These are phyloP conservation scores for Trichogramma pretiosum DNA, from an alignment of 1,140 invertebrate genomes.

Conservation along the genomic window DNA sequence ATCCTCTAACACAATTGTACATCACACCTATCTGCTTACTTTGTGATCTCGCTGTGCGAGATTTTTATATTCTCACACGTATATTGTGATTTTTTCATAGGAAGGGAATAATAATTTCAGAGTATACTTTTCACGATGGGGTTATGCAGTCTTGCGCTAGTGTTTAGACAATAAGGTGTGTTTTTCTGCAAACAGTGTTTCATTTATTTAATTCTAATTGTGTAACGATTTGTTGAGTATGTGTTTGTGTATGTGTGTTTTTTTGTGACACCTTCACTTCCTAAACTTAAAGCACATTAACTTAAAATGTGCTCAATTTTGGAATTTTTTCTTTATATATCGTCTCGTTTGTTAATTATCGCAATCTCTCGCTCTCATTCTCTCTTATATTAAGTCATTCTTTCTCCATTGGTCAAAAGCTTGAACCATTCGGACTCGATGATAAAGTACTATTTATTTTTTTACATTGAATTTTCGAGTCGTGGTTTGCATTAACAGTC, in stretches of 20 bases:
- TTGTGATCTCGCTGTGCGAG: conserved; percentile 7
- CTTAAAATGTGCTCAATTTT: no score
- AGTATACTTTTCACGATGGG: conserved; percentile 17
- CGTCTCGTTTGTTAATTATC: conserved; percentile 10
- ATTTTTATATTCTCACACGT: conserved; percentile 13
- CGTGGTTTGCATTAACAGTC: conserved; percentile 15
- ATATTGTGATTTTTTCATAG: conserved; percentile 12
- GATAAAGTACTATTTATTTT: no score
- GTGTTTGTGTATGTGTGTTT: not conserved
- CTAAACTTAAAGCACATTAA: no score
- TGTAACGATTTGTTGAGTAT: conserved; percentile 8
- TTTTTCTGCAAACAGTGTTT: no score
- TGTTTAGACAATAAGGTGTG: conserved; percentile 15
- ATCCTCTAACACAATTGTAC: conserved; percentile 3
- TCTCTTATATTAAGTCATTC: conserved; percentile 12
- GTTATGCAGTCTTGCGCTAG: conserved; percentile 16
- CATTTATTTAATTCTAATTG: conserved; percentile 11
- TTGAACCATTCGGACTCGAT: conserved; percentile 19
- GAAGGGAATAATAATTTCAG: conserved; percentile 15
- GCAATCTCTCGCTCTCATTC: conserved; percentile 7
- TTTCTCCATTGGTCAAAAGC: conserved; percentile 30
- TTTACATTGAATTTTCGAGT: conserved; percentile 6
- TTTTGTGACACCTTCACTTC: no score
- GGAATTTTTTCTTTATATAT: no score
- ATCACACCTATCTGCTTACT: conserved; percentile 6